These are phyloP conservation scores for Eolophus roseicapilla DNA, from an alignment of 2,113 vertebrate species.

Conservation along the genomic window DNA sequence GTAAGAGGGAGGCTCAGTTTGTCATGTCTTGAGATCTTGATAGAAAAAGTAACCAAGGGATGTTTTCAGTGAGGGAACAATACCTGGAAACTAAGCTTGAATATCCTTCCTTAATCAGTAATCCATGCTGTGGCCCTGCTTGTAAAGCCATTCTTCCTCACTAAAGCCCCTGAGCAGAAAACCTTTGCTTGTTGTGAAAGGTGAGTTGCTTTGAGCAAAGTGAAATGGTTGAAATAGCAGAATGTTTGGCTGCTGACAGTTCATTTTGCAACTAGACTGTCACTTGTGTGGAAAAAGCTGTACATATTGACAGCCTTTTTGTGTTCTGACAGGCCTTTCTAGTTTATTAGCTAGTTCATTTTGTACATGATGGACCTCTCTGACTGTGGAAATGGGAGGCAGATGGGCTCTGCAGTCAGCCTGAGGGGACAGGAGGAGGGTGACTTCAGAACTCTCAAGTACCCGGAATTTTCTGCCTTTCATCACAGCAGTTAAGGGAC, in stretches of 20 bases:
- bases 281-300: conserved; percentile 31
- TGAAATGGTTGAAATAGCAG: background rate
- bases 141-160: background rate
- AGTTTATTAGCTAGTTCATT: conserved; percentile 32
- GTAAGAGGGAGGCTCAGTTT: background rate
- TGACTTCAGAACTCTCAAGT: conserved; percentile 27
- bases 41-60: background rate
- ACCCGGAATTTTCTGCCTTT: conserved; percentile 43
- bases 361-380: conserved; percentile 40
- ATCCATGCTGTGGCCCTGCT: background rate
- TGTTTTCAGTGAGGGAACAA: background rate
- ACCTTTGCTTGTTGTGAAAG: background rate
- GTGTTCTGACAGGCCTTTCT: conserved; percentile 55
- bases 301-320: conserved; percentile 49
- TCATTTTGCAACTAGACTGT: conserved; percentile 43
- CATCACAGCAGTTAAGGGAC: conserved; percentile 6
- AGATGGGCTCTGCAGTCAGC: conserved; percentile 72
- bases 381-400: conserved; percentile 43
- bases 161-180: background rate
- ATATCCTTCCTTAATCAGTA: background rate
- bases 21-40: background rate
- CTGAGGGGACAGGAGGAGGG: conserved; percentile 64
- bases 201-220: background rate
- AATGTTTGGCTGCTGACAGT: conserved; percentile 1
- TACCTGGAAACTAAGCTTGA: background rate